These are phyloP conservation scores for Danaus chrysippus DNA, from an alignment of 2,888 invertebrate genomes.

Conservation along the genomic window DNA sequence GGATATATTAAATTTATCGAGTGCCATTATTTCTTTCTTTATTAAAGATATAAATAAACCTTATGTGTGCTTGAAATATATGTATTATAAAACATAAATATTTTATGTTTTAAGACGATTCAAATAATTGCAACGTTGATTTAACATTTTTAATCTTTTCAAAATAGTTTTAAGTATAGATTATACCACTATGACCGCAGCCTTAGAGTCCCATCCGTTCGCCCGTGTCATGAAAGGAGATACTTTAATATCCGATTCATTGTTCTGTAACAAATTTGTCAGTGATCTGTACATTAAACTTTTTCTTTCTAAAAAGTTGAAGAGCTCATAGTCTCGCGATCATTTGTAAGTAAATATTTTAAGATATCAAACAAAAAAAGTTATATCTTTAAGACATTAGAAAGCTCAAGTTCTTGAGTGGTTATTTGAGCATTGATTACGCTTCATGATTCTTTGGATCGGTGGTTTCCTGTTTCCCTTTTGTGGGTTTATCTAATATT, in stretches of 20 bases:
- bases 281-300: slow-evolving; percentile 78
- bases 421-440: slow-evolving; percentile 42
- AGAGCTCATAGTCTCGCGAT: slow-evolving; percentile 69
- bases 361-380: slow-evolving; percentile 69
- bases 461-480: slow-evolving; percentile 38
- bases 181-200: slow-evolving; percentile 42
- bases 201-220: slow-evolving; percentile 64
- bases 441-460: slow-evolving; percentile 32
- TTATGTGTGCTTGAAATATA: slow-evolving; percentile 19
- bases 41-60: slow-evolving; percentile 23
- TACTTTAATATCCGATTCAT: slow-evolving; percentile 78
- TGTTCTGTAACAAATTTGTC: slow-evolving; percentile 80
- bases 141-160: neutral
- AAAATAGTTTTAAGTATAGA: slow-evolving; percentile 6
- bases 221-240: slow-evolving; percentile 75
- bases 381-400: slow-evolving; percentile 46
- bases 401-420: slow-evolving; percentile 36
- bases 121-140: neutral
- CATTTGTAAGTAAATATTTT: slow-evolving; percentile 67
- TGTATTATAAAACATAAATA: neutral
- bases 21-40: slow-evolving; percentile 28
- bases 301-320: slow-evolving; percentile 74
- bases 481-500: slow-evolving; percentile 31
- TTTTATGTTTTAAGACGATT: neutral
- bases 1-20: slow-evolving; percentile 23